Evolutionary conservation across 2,113 vertebrate genomes (phyloP), one percentile per base, ranked within the genome.

Genomic region (Megaceryle torquata): DNA sequence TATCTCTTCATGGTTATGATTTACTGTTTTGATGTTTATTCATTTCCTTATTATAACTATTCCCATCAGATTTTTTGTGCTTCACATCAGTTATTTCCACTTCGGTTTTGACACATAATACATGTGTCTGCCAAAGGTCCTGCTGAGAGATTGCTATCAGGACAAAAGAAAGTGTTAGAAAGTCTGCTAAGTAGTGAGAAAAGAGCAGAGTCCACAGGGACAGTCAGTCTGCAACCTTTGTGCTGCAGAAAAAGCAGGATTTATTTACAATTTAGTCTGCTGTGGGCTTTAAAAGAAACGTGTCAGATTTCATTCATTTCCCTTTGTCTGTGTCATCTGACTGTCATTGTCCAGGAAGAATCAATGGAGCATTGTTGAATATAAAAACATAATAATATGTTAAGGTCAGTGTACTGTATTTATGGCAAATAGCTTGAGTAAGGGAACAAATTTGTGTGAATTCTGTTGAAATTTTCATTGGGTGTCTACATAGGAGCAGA

Each of bases 161-260:
- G 94, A 91, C 91, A 95, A 95, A 95, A 76, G 93, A 26, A 94
- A 88, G 79, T 59, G 87, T 95, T 95, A 44, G 91, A 44, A 93
- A 96, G 87, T 95, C 91, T 95, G 46, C 95, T 88, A 84, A 88
- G 83, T 14, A 50, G 94, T 9, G 89, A 92, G 91, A 70, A 76
- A 85, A 41, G 77, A 74, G 82, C 53, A 15, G 95, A 37, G 80
- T 88, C 93, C 68, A 3, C 26, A 17, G 94, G 95, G 93, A 95
- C 91, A 87, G 82, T 46, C 94, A 85, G 95, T 79, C 94, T 95
- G 87, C 89, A 87, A 94, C 94, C 89, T 91, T 86, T 93, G 87
- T 97, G 85, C 93, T 74, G 79, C 78, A 72, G 74, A 92, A 80
- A 91, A 89, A 91, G 81, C 67, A 35, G 67, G 78, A 43, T 93